Conservation (phyloP, 2,888 invertebrate genomes). For the Phengaris arion region DNA sequence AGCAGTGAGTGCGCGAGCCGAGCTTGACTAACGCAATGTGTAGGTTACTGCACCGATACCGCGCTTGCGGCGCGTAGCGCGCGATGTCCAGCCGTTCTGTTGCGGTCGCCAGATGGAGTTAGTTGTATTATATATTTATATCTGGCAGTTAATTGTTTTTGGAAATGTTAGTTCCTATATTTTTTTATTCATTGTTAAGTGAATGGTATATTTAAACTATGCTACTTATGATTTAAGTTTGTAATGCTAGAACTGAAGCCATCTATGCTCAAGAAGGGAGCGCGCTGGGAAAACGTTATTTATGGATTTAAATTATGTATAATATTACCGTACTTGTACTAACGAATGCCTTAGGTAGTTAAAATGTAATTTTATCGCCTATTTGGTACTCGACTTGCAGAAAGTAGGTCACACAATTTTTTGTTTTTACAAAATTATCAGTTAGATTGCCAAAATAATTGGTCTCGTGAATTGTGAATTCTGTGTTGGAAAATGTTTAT, state of each 20-base stretch:
- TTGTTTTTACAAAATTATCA: constrained; percentile 25
- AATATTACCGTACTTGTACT: constrained; percentile 27
- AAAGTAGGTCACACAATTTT: constrained; percentile 3
- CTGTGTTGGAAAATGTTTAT: constrained; percentile 19
- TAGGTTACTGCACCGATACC: not conserved
- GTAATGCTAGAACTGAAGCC: constrained; percentile 19
- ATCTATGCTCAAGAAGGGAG: constrained; percentile 21
- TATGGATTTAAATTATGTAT: constrained; percentile 15
- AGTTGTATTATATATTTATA: constrained; percentile 23
- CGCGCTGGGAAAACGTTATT: constrained; percentile 26
- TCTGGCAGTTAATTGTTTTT: constrained; percentile 21
- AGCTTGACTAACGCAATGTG: not conserved
- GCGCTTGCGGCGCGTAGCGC: not conserved
- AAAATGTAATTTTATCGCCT: constrained; percentile 29
- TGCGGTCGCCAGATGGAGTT: constrained; percentile 16
- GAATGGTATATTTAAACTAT: constrained; percentile 21
- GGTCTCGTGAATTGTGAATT: not conserved
- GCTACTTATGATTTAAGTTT: constrained; percentile 18
- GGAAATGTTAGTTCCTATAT: constrained; percentile 29
- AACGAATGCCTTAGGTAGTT: constrained; percentile 32
- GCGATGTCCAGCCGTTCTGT: constrained; percentile 18
- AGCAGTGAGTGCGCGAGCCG: not conserved
- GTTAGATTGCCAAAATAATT: not conserved
- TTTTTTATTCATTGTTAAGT: constrained; percentile 26
- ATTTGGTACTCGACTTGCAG: constrained; percentile 25